Evolutionary conservation across 2,113 vertebrate species (phyloP).

Genomic region (Lasiurus borealis): DNA sequence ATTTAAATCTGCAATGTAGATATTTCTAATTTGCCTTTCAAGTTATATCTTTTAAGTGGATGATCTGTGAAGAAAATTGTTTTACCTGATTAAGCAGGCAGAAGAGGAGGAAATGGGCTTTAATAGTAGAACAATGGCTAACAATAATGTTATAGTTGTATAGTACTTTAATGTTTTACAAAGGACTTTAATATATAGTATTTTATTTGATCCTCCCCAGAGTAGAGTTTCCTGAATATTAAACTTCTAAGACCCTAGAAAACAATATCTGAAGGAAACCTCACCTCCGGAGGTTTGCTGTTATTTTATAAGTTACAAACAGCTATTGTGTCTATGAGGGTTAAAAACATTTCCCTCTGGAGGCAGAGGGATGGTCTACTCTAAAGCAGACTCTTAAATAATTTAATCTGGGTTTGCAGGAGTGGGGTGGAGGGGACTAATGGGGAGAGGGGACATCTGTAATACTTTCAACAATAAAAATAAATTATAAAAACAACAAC

Average conservation of each 20-base stretch:
- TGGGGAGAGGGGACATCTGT: too few relatives aligned
- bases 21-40: constrained; percentile 62
- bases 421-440: too few relatives aligned
- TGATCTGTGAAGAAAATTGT: constrained; percentile 59
- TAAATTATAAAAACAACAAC: too few relatives aligned
- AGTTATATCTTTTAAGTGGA: constrained; percentile 49
- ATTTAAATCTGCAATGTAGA: constrained; percentile 45
- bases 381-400: not conserved
- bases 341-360: constrained; percentile 62
- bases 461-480: too few relatives aligned
- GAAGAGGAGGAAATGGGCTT: constrained; percentile 69
- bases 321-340: constrained; percentile 1
- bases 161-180: constrained; percentile 71
- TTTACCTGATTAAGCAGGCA: constrained; percentile 56
- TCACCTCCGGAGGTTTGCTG: constrained; percentile 48
- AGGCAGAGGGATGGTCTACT: constrained; percentile 32
- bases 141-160: constrained; percentile 52
- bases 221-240: constrained; percentile 72
- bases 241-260: constrained; percentile 74
- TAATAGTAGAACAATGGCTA: constrained; percentile 63
- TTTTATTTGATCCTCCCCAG: constrained; percentile 73
- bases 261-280: constrained; percentile 71
- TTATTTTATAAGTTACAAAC: constrained; percentile 68
- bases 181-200: constrained; percentile 44
- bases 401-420: not conserved